Conservation (phyloP, 2,113 vertebrate genomes). For the Porphyrio hochstetteri region DNA sequence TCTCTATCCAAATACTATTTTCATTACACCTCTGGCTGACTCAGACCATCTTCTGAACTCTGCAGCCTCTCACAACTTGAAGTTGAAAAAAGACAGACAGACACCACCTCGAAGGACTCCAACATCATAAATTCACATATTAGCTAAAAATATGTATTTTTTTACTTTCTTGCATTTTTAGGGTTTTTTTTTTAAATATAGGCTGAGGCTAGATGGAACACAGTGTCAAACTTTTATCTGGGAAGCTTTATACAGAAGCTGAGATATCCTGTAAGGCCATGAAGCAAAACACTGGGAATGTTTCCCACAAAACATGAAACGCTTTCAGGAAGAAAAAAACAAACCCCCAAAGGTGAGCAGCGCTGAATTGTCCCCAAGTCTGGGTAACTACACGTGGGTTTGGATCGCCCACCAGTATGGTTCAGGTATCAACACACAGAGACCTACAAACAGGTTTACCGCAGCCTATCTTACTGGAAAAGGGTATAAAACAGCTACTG, state of each 20-base stretch:
- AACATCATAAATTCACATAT: accelerated
- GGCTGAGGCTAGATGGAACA: background rate
- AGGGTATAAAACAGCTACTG: background rate
- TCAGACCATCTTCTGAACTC: background rate
- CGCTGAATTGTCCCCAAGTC: background rate
- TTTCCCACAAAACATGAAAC: background rate
- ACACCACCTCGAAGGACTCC: accelerated
- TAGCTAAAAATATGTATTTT: background rate
- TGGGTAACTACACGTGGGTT: accelerated
- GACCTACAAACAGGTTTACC: background rate
- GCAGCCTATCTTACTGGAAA: background rate
- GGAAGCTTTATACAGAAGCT: background rate
- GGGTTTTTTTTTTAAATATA: background rate
- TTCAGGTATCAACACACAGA: background rate
- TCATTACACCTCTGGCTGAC: background rate
- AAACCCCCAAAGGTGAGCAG: too few species aligned
- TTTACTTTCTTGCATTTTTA: too few species aligned
- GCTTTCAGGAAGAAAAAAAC: background rate
- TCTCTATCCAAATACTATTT: background rate
- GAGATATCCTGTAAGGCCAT: background rate
- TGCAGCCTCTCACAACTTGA: background rate
- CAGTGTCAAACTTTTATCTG: background rate
- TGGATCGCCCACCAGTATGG: background rate
- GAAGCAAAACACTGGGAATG: background rate
- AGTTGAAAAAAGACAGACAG: background rate